Evolutionary conservation across 2,113 vertebrate species (phyloP), one percentile per base, ranked within the genome.

Genomic region (Dasyornis broadbenti): DNA sequence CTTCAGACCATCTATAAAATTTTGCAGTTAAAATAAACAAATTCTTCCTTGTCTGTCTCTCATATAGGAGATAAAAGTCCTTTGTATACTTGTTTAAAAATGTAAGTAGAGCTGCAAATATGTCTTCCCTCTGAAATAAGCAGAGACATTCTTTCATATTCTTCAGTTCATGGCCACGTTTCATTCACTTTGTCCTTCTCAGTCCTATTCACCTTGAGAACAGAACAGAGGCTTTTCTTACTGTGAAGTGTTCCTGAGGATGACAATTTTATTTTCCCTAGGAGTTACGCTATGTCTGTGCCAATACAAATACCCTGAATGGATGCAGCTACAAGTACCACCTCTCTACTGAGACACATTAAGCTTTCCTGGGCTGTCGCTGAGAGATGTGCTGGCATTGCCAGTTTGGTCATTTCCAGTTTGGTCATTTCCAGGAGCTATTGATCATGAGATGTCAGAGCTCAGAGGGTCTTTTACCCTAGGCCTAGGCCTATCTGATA

Each of bases 11-110:
- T 80, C 91, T 89, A 83, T 88, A 94, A 90, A 93, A 54, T 84
- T 72, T 57, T 90, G 23, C 31, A 69, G 31, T 63, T 94, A 82
- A 87, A 90, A 82, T 85, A 95, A 96, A 95, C 54, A 90, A 95
- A 70, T 80, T 85, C 79, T 90, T 95, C 78, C 54, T 64, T 77
- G 87, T 60, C 77, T 91, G 57, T 45, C 10, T 85, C 28, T 88
- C 35, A n/a, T 59, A 47, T 9, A n/a, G 27, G 54, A 91, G 68
- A 90, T 52, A 86, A 92, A 83, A 82, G 50, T 42, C 21, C 15
- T 68, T 86, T 86, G 69, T 28, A 57, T 88, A 47, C 30, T 86
- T 83, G 35, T 69, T 90, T 73, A 61, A 91, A 89, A 84, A 72
- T 69, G 27, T 30, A 59, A 87, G 57, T 45, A 64, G 80, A 87